phyloP scores from a whole-genome alignment of 1,140 invertebrate genomes.

The Drosophila tsacasi region DNA sequence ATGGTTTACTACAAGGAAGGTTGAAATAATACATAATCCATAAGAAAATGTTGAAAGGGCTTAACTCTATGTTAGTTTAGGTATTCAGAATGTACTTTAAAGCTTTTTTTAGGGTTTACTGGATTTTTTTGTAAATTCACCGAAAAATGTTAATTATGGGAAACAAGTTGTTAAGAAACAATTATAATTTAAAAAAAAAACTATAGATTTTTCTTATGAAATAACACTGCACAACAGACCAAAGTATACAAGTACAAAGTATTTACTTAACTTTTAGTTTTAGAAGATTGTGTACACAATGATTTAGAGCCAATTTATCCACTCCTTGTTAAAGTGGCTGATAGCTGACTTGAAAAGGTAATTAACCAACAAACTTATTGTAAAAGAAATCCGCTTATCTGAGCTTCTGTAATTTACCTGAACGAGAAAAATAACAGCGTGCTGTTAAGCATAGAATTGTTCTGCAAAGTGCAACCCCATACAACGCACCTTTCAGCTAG shows the following conservation, averaged over 20 bases:
- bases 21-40: neutral
- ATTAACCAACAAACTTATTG: too few relatives aligned
- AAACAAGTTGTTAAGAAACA: neutral
- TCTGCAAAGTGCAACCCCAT: too few relatives aligned
- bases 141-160: too few relatives aligned
- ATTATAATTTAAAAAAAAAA: neutral
- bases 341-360: too few relatives aligned
- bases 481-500: too few relatives aligned
- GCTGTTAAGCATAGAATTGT: too few relatives aligned
- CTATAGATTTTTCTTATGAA: accelerated
- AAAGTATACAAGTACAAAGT: neutral
- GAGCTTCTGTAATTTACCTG: too few relatives aligned
- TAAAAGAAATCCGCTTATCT: too few relatives aligned
- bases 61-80: neutral
- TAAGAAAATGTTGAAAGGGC: neutral
- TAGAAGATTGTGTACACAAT: neutral
- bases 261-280: neutral
- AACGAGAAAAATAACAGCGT: too few relatives aligned
- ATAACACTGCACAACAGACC: neutral
- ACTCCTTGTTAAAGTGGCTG: neutral
- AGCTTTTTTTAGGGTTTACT: too few relatives aligned
- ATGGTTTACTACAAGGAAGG: neutral
- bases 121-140: too few relatives aligned
- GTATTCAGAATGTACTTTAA: neutral
- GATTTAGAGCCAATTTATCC: neutral